Conservation (phyloP, 2,113 vertebrate genomes). For the Misgurnus mizolepis region DNA sequence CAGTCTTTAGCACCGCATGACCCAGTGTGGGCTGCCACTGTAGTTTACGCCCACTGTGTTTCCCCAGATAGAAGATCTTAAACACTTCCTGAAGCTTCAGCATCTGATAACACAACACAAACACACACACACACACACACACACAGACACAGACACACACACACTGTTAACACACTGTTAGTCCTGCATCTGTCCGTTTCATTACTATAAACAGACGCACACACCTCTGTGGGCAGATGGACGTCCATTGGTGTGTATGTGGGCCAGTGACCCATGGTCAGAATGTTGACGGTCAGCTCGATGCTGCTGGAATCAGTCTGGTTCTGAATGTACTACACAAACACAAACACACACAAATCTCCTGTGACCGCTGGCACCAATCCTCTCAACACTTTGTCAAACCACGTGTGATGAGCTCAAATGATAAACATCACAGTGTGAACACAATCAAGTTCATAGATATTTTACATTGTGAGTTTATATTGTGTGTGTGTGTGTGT, state of each 20-base stretch:
- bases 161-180: background rate
- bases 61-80: conserved; percentile 97
- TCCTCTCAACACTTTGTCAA: background rate
- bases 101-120: conserved; percentile 78
- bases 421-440: background rate
- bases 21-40: conserved; percentile 98
- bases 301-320: conserved; percentile 98
- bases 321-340: conserved; percentile 91
- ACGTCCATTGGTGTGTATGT: conserved; percentile 98
- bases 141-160: conserved; percentile 21
- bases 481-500: background rate
- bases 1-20: conserved; percentile 95
- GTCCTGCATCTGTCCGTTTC: background rate
- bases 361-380: background rate
- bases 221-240: conserved; percentile 93
- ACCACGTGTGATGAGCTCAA: conserved; percentile 26
- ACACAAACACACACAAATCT: conserved; percentile 16
- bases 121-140: conserved; percentile 40
- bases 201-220: conserved; percentile 42
- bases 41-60: conserved; percentile 97
- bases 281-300: conserved; percentile 96
- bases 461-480: too few relatives aligned
- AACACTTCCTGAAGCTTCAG: conserved; percentile 98
- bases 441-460: background rate
- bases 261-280: conserved; percentile 99